Evolutionary conservation across 2,888 invertebrate species (phyloP), one percentile per base, ranked within the genome.

Genomic region (Corythucha ciliata): DNA sequence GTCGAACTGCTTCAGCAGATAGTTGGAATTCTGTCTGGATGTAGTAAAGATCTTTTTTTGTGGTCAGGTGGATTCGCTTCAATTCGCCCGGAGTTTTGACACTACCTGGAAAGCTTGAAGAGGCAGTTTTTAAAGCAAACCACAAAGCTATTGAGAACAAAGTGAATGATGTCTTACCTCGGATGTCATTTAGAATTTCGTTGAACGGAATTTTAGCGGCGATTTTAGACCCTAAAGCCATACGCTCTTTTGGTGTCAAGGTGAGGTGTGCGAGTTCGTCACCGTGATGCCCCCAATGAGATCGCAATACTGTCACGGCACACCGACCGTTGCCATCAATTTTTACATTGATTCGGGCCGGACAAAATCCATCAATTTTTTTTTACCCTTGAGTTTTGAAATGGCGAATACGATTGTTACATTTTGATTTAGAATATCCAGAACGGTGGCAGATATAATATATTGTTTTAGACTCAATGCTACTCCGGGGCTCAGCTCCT

Each of bases 291-390:
- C 63, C 64, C 10, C 63, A 57, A 50, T 64, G 63, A 1, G 56
- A 57, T 25, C 49, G 44, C 14, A 56, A 4, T 47, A 57, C 62
- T n/a, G 46, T 37, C 0, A 61, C 57, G 16, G 48, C 32, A 25
- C 52, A 56, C 22, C 48, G 46, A 1, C 55, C 52, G 36, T 56
- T 52, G 21, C 48, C 49, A 14, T 40, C 47, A 22, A 58, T 50
- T 27, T 53, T 57, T 7, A 60, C 41, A 41, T 48, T 51, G n/a
- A n/a, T n/a, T n/a, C n/a, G n/a, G 1, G 61, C 58, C 1, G 63
- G 63, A 45, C 63, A 63, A 42, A 56, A 58, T 12, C 58, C 62
- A 50, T 56, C 54, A 4, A 63, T 61, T 54, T 63, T 63, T n/a
- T 44, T 47, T 10, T 47, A 33, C 8, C 52, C 55, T 20, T 33